These are phyloP conservation scores for Hafferia zeledoni DNA, from an alignment of 2,797 vertebrate species.

Conservation along the genomic window DNA sequence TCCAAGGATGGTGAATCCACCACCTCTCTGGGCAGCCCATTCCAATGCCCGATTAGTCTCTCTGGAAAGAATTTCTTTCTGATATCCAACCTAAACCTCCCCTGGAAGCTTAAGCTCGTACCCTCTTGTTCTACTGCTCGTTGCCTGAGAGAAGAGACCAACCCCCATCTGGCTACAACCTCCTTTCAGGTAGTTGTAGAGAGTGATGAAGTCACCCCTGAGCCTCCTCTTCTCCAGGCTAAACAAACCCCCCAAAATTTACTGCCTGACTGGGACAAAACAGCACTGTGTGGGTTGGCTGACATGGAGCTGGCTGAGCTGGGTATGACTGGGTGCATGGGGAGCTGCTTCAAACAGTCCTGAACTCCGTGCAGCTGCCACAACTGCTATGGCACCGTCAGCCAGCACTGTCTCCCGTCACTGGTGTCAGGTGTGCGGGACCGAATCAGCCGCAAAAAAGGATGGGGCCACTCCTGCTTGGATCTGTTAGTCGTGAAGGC, in stretches of 20 bases:
- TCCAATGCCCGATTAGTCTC: too few species aligned
- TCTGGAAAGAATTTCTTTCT: too few species aligned
- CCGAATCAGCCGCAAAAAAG: fast-evolving
- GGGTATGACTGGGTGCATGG: fast-evolving
- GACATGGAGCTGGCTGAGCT: fast-evolving
- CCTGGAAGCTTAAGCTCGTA: too few species aligned
- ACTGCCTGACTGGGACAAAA: fast-evolving
- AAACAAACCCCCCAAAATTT: background rate
- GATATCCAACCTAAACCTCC: too few species aligned
- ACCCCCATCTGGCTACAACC: too few species aligned
- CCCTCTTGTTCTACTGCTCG: too few species aligned
- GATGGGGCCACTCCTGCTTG: background rate
- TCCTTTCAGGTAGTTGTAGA: too few species aligned
- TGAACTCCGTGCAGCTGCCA: background rate
- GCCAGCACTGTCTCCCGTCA: background rate
- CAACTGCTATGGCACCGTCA: fast-evolving
- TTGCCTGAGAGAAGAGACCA: too few species aligned
- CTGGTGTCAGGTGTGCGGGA: fast-evolving
- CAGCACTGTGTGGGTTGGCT: background rate
- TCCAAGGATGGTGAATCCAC: too few species aligned
- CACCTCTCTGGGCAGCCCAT: too few species aligned
- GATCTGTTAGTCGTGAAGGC: background rate
- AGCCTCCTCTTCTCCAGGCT: too few species aligned
- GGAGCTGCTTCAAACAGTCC: background rate
- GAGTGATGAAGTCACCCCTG: too few species aligned